Base-by-base conservation (phyloP, 2,888 invertebrate genomes). In the Caenorhabditis sp. region DNA sequence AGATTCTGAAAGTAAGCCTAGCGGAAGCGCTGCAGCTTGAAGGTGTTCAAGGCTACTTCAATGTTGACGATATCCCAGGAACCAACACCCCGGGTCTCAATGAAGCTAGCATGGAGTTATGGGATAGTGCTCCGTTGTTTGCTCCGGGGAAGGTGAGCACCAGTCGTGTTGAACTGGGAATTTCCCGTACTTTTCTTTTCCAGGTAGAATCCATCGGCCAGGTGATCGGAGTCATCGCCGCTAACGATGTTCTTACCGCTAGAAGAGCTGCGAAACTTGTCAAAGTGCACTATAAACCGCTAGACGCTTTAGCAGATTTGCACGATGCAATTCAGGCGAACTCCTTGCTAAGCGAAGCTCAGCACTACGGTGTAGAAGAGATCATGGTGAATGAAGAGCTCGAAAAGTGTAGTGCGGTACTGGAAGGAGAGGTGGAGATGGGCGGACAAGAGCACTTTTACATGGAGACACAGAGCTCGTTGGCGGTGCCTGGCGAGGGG, bases 71-170 rank as follows among this genome's bases (percentile, higher is more conserved):
- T 61, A 64, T 89, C 16, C 85, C 83, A 6, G 80, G 80, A 28
- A 66, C 49, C 24, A 84, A 84, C 28, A 19, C 19, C 19, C 84
- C 84, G 0, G 84, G 80, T 1, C 31, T 80, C 1, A 19, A 49
- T 19, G 4, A 16, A 0, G 14, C 44, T 5, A 74, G 68, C 19
- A 41, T 68, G 38, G 47, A 41, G 16, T 61, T 84, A 28, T 93
- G 95, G 79, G 95, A 95, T 73, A 96, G 97, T 89, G 97, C 97
- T 92, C 95, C 95, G 92, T 93, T 97, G 16, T 97, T 97, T 93
- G 95, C 95, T 16, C 94, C 94, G 16, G 95, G 84, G 94, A 94
- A 92, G 96, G 96, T 28, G 79, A 22, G 7, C n/a, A 14, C 31
- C 6, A 31, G 1, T n/a, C n/a, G 14, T 41, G 41, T 58, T 14